Evolutionary conservation across 2,113 vertebrate genomes (phyloP), one percentile per base, ranked within the genome.

Genomic region (Colius striatus): DNA sequence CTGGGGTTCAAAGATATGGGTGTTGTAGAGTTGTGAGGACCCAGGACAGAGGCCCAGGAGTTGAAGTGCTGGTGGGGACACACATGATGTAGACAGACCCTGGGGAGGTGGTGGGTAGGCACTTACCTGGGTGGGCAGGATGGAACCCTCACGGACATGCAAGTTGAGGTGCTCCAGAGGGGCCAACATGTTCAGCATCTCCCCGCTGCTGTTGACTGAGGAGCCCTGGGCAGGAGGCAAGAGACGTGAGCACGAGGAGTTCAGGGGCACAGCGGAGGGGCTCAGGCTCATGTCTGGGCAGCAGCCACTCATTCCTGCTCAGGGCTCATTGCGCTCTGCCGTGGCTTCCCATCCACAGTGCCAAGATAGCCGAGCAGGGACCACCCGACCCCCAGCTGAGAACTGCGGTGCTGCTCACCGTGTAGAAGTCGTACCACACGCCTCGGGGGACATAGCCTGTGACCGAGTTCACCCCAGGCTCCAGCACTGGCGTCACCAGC

Each of bases 111-210:
- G 65, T 0, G 4, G 30, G 30, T 29, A 48, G 43, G 38, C 6
- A 19, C 76, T 71, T 74, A 99, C 99, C 98, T 99, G 99, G 27
- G 98, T 98, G 21, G 98, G 98, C 65, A 98, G 96, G 76, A 99
- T 67, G 4, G 96, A 92, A 36, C 99, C 99, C 61, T 99, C 98
- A 7, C 98, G 97, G 75, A 99, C 48, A 54, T 99, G 98, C 38
- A 99, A 76, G 89, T 99, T 99, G 96, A 99, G 98, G 96, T 98
- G 98, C 55, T 99, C 98, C 51, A 99, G 92, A 17, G 98, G 98
- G 7, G 99, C 98, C 0, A 87, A 73, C 89, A 99, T 98, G 76
- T 61, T 97, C 68, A 98, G 26, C 72, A 97, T 95, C 89, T 99
- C 98, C 27, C 99, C 98, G 2, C 94, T 97, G 97, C 99, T 98